Conservation (phyloP, 2,888 invertebrate species). For the Tachina lurida region DNA sequence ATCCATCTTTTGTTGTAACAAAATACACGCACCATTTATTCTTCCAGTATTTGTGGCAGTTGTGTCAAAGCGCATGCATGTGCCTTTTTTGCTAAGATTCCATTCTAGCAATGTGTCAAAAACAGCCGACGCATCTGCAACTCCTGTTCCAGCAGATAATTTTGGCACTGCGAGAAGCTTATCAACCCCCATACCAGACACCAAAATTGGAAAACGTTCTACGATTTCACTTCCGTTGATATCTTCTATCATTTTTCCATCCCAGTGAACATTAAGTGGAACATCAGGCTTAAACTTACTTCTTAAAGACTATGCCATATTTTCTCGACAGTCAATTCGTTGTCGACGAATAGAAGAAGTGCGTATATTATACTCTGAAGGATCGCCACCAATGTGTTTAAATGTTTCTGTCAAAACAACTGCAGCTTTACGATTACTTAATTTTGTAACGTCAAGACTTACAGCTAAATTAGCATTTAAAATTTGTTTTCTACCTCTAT, state of each 20-base stretch:
- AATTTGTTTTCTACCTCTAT: slow-evolving; percentile 4
- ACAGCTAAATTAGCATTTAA: slow-evolving; percentile 17
- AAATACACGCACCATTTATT: slow-evolving; percentile 25
- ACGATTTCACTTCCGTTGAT: too few relatives aligned
- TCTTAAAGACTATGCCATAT: slow-evolving; percentile 19
- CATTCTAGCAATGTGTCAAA: background rate
- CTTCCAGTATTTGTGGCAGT: background rate
- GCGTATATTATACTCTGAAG: slow-evolving; percentile 31
- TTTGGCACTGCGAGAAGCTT: slow-evolving; percentile 46
- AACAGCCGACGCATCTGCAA: background rate
- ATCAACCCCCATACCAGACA: slow-evolving; percentile 48
- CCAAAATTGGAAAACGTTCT: slow-evolving; percentile 2
- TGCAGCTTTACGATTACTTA: slow-evolving; percentile 6
- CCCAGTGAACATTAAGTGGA: too few relatives aligned
- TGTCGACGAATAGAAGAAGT: slow-evolving; percentile 38
- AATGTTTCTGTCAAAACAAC: slow-evolving; percentile 1
- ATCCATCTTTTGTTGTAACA: slow-evolving; percentile 47
- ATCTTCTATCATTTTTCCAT: too few relatives aligned
- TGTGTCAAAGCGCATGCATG: slow-evolving; percentile 46
- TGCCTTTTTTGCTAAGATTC: slow-evolving; percentile 8
- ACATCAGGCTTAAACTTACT: slow-evolving; percentile 10
- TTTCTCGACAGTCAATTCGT: slow-evolving; percentile 22
- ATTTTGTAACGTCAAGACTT: slow-evolving; percentile 26
- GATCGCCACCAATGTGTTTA: background rate
- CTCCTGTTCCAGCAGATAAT: slow-evolving; percentile 37